Evolutionary conservation across 2,113 vertebrate genomes (phyloP), one percentile per base, ranked within the genome.

Genomic region (Oncorhynchus nerka): DNA sequence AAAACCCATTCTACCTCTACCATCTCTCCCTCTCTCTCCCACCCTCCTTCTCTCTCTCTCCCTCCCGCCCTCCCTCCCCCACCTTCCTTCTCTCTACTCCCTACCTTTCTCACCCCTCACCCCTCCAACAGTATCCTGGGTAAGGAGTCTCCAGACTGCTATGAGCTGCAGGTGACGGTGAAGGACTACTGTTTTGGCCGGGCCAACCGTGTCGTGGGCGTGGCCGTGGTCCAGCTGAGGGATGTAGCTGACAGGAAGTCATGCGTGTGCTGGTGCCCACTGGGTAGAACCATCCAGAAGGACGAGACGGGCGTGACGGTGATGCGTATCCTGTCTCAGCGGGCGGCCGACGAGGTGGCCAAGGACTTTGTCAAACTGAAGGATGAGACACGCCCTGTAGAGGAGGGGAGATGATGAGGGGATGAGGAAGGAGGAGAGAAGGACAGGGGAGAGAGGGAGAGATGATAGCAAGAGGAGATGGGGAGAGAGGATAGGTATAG

Each of bases 141-240:
- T 32, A 99, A 97, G 12, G 97, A 95, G 83, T 49, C 94, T 90
- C 0, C 85, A 0, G 97, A 99, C 78, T 95, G 96, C 87, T 99
- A 98, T 0, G 98, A 99, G 91, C 92, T 99, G 72, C 97, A 99
- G 88, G 91, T 96, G 75, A 96, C 96, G 0, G 94, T 98, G 89
- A 99, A 98, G 91, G 98, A 99, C 75, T 99, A 99, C 93, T 98
- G 97, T 82, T 99, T 99, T 73, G 97, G 97, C 68, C 95, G 98
- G 16, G 96, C 96, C 16, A 97, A 99, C 92, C 95, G 94, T 0
- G 92, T 99, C 19, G 93, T 99, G 69, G 98, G 98, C 59, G 78
- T 97, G 68, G 93, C 96, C 1, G 94, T 99, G 83, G 87, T 99
- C 80, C 96, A 97, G 90, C 93, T 99, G 78, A 92, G 96, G 15